Conservation (phyloP, 2,797 vertebrate genomes). For the Coregonus suidteri region DNA sequence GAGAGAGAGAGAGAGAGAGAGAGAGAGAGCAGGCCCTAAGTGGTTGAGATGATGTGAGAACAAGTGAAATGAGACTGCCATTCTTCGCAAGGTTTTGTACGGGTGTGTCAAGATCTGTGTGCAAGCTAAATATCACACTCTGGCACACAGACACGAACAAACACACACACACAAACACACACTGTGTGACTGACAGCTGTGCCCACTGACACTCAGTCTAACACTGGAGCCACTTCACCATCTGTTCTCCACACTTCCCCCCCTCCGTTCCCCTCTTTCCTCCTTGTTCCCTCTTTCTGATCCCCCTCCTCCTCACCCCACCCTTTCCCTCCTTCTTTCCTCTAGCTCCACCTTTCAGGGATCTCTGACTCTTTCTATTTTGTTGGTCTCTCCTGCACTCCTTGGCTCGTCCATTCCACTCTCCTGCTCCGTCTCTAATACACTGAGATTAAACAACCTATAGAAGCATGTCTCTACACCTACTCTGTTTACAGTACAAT, state of each 20-base stretch:
- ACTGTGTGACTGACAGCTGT: constrained; percentile 73
- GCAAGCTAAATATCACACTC: background rate
- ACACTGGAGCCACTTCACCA: constrained; percentile 67
- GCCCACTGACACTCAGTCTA: constrained; percentile 72
- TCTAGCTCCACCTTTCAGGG: background rate
- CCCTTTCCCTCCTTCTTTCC: background rate
- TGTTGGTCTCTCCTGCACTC: background rate
- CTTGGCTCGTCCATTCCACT: background rate
- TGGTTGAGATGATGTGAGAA: constrained; percentile 8
- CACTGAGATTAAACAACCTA: background rate
- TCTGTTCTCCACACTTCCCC: constrained; percentile 61
- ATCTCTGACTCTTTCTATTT: background rate
- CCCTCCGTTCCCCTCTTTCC: constrained; percentile 12
- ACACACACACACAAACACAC: constrained; percentile 34
- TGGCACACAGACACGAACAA: background rate
- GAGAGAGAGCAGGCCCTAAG: background rate
- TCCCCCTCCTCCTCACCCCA: constrained; percentile 12
- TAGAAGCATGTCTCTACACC: background rate
- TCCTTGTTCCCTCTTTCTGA: constrained; percentile 15
- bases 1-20: background rate
- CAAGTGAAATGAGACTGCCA: constrained; percentile 40
- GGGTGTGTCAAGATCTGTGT: constrained; percentile 35
- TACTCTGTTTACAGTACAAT: background rate
- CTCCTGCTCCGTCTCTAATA: background rate
- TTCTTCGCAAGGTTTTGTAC: constrained; percentile 31